Evolutionary conservation across 2,888 invertebrate species (phyloP).

Genomic region (Mermis nigrescens): DNA sequence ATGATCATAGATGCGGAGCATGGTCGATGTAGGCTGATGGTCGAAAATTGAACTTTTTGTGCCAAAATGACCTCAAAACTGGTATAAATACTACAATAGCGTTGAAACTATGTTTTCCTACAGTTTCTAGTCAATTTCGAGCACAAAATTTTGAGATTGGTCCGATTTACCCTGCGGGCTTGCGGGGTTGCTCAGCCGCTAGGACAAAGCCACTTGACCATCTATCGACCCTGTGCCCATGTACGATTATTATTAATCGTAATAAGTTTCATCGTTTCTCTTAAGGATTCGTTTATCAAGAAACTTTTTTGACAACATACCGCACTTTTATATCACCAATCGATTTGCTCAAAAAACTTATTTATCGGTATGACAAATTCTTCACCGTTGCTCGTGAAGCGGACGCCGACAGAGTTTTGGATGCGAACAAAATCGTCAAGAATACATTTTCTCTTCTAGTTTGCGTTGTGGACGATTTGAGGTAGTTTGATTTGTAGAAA

Average conservation of each 20-base stretch:
- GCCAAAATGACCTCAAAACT: too few relatives aligned
- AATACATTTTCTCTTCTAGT: slow-evolving; percentile 80
- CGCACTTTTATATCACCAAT: slow-evolving; percentile 75
- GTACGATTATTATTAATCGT: not conserved
- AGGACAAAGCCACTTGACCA: too few relatives aligned
- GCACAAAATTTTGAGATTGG: too few relatives aligned
- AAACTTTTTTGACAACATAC: slow-evolving; percentile 93
- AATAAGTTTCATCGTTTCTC: slow-evolving; percentile 18
- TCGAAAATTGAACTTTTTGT: too few relatives aligned
- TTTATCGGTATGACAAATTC: slow-evolving; percentile 56
- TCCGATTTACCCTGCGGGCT: too few relatives aligned
- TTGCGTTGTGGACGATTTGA: slow-evolving; percentile 79
- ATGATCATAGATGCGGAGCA: too few relatives aligned
- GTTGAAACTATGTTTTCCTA: not conserved
- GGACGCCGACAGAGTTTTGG: slow-evolving; percentile 44
- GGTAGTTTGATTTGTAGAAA: too few relatives aligned
- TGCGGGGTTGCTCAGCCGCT: too few relatives aligned
- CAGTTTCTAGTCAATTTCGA: too few relatives aligned
- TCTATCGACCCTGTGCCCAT: too few relatives aligned
- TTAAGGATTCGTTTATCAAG: slow-evolving; percentile 73
- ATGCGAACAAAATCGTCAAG: slow-evolving; percentile 51
- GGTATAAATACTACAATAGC: too few relatives aligned
- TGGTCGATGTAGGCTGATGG: too few relatives aligned
- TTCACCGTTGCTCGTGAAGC: slow-evolving; percentile 37
- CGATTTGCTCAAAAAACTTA: slow-evolving; percentile 63